Conservation (phyloP, 2,113 vertebrate genomes). For the Sigmodon hispidus region DNA sequence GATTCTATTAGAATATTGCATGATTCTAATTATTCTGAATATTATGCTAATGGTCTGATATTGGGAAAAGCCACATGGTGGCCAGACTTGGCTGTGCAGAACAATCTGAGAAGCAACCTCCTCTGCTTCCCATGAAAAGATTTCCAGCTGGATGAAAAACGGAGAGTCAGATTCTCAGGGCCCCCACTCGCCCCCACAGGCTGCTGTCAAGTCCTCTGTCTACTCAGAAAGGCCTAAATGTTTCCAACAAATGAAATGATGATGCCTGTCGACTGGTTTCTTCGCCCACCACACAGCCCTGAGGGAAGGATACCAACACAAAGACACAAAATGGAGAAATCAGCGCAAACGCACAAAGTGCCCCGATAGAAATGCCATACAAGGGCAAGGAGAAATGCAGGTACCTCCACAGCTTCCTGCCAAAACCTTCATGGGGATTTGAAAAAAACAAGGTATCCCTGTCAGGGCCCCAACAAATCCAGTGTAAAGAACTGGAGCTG, state of each 20-base stretch:
- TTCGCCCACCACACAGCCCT: background rate
- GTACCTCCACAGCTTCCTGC: conserved; percentile 47
- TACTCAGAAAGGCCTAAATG: conserved; percentile 22
- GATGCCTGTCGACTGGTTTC: background rate
- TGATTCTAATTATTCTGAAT: background rate
- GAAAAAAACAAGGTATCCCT: conserved; percentile 73
- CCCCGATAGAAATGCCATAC: background rate
- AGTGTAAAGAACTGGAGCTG: conserved; percentile 58
- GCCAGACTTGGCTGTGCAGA: background rate
- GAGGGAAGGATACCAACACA: conserved; percentile 71
- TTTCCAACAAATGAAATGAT: conserved; percentile 46
- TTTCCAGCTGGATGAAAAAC: background rate
- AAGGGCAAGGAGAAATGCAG: background rate
- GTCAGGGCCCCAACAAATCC: conserved; percentile 43
- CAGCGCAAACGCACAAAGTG: conserved; percentile 50
- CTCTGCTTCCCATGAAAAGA: background rate
- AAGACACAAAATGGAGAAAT: conserved; percentile 76
- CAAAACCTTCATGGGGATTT: conserved; percentile 69
- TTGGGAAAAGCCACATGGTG: background rate
- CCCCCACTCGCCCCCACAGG: background rate
- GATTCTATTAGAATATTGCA: background rate
- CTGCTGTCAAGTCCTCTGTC: background rate
- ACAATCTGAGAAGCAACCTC: background rate
- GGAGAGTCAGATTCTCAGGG: background rate
- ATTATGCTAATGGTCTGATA: background rate